Evolutionary conservation across 1,140 invertebrate species (phyloP).

Genomic region (Diabrotica undecimpunctata): DNA sequence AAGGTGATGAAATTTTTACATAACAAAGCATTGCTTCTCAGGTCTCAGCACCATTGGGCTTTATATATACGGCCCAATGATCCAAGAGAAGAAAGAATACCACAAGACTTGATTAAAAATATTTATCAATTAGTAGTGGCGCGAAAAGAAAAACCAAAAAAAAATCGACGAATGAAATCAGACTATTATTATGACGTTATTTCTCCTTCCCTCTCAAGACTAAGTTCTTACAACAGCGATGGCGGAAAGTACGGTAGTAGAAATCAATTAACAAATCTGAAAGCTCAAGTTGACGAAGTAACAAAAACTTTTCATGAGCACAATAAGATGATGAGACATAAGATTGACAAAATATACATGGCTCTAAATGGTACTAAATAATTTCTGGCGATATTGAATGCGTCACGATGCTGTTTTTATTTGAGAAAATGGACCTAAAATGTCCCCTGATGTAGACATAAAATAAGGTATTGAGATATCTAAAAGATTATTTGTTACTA

Average conservation of each 20-base stretch:
- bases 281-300: slow-evolving; percentile 25
- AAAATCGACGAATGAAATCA: slow-evolving; percentile 39
- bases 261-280: slow-evolving; percentile 26
- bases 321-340: slow-evolving; percentile 20
- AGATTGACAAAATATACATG: slow-evolving; percentile 25
- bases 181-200: slow-evolving; percentile 12
- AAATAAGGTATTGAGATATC: too few species aligned
- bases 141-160: slow-evolving; percentile 56
- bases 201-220: slow-evolving; percentile 45
- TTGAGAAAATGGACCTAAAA: too few species aligned
- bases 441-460: too few species aligned
- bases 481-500: too few species aligned
- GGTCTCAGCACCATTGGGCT: slow-evolving; percentile 65
- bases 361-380: slow-evolving; percentile 12
- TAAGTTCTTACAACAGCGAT: slow-evolving; percentile 36
- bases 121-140: slow-evolving; percentile 70
- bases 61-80: slow-evolving; percentile 74
- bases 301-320: slow-evolving; percentile 24
- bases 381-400: background rate
- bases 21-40: slow-evolving; percentile 65
- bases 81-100: slow-evolving; percentile 71
- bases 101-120: slow-evolving; percentile 66
- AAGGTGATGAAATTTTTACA: slow-evolving; percentile 62
- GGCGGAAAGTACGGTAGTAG: slow-evolving; percentile 9
- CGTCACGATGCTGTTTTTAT: too few species aligned